phyloP scores from a whole-genome alignment of 2,113 vertebrate species.

The rabbit (Oryctolagus cuniculus) region mOryCun1.1 NC_091451.1:13342501-13343000 shows the following conservation, averaged over 20 bases:
- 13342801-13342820: not conserved
- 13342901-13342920: no score
- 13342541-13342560: not conserved
- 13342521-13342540: slow-evolving; percentile 18
- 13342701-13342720: not conserved
- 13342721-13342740: not conserved
- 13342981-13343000: no score
- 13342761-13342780: not conserved
- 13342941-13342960: no score
- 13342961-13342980: no score
- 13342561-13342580: slow-evolving; percentile 45
- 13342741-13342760: not conserved
- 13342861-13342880: not conserved
- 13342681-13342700: not conserved
- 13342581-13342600: not conserved
- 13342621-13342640: not conserved
- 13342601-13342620: not conserved
- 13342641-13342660: not conserved
- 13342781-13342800: not conserved
- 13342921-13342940: no score
- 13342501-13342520: not conserved
- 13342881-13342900: not conserved
- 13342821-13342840: not conserved
- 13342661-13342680: not conserved
- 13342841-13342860: not conserved